Percentiles rank a stretch among this genome's conserved stretches.
Conservation (phyloP, 2,113 vertebrate species). For the Myiozetetes cayanensis region DNA sequence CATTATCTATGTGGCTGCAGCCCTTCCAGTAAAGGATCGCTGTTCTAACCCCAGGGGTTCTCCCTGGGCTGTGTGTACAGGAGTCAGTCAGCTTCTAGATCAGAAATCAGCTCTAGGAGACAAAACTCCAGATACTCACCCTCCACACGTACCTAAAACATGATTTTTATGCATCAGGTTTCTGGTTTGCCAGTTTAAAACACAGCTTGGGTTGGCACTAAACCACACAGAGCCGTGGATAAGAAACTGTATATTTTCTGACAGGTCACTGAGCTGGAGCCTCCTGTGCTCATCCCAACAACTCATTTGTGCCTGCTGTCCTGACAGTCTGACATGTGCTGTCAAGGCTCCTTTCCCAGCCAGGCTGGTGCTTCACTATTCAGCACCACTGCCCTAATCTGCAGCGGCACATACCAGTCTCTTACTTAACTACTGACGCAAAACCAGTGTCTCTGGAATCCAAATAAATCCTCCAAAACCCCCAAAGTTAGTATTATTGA, state of each 20-base stretch:
- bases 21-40: neutral
- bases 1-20: neutral
- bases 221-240: neutral
- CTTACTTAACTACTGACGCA: neutral
- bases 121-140: neutral
- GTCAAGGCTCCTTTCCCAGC: neutral
- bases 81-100: neutral
- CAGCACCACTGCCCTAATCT: neutral
- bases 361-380: neutral
- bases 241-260: conserved; percentile 20
- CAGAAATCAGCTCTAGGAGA: neutral
- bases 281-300: neutral
- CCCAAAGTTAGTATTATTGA: fast-evolving
- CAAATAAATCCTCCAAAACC: neutral
- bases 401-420: neutral
- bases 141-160: neutral
- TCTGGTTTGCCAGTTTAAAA: neutral
- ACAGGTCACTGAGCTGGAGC: conserved; percentile 10
- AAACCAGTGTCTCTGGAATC: neutral
- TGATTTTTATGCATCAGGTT: neutral
- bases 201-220: neutral
- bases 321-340: conserved; percentile 8
- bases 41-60: neutral
- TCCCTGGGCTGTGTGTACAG: fast-evolving
- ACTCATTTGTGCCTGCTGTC: conserved; percentile 17